Evolutionary conservation across 2,888 invertebrate species (phyloP).

Genomic region (Caenorhabditis macrosperma): DNA sequence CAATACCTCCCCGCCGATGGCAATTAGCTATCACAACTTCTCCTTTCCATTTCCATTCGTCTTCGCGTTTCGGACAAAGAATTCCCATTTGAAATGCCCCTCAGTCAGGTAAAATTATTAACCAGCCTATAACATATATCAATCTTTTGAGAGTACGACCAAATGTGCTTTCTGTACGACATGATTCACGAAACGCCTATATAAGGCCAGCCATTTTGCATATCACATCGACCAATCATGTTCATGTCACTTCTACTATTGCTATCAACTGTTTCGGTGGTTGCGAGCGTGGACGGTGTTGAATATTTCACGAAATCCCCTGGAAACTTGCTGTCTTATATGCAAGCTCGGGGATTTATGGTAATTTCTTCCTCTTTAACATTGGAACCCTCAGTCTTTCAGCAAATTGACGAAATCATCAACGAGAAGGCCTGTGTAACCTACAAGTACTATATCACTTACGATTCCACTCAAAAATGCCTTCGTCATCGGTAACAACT

Average conservation of each 20-base stretch:
- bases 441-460: slow-evolving; percentile 39
- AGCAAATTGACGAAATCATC: slow-evolving; percentile 46
- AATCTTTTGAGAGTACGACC: slow-evolving; percentile 30
- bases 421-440: slow-evolving; percentile 32
- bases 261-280: slow-evolving; percentile 13
- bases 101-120: slow-evolving; percentile 36
- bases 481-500: slow-evolving; percentile 35
- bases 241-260: slow-evolving; percentile 16
- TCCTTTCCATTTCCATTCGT: neutral
- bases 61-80: slow-evolving; percentile 11
- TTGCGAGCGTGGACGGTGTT: neutral
- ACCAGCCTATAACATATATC: slow-evolving; percentile 46
- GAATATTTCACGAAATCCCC: neutral
- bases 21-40: slow-evolving; percentile 1
- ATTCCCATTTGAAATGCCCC: slow-evolving; percentile 24
- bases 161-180: slow-evolving; percentile 40
- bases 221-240: slow-evolving; percentile 44
- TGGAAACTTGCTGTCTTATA: slow-evolving; percentile 27
- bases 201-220: slow-evolving; percentile 33
- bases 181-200: slow-evolving; percentile 49
- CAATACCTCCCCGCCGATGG: neutral
- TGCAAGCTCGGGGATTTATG: slow-evolving; percentile 47
- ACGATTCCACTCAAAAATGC: slow-evolving; percentile 46
- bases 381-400: neutral
- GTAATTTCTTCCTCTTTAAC: neutral